Percentiles rank a stretch among this genome's conserved stretches.
These are phyloP conservation scores for Urocynchramus pylzowi DNA, from an alignment of 2,113 vertebrate genomes.

Conservation along the genomic window DNA sequence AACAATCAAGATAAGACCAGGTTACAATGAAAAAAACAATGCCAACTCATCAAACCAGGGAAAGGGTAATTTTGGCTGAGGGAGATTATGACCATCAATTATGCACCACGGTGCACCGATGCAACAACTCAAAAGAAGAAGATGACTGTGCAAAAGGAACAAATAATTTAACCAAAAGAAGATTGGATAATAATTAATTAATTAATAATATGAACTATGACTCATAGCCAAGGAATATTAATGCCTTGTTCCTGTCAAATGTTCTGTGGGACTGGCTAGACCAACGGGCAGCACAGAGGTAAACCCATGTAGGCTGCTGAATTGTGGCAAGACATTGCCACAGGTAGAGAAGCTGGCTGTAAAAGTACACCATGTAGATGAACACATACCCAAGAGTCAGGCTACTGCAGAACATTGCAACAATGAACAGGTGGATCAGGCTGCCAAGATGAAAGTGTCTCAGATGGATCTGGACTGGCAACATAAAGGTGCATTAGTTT, in stretches of 20 bases:
- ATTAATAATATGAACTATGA: not conserved
- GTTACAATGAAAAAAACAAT: not conserved
- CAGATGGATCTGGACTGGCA: not conserved
- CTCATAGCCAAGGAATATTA: not conserved
- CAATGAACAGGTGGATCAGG: accelerated
- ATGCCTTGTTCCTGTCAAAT: not conserved
- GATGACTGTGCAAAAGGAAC: not conserved
- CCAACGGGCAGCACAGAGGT: not conserved
- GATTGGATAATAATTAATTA: not conserved
- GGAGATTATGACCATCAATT: not conserved
- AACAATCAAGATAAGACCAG: not conserved
- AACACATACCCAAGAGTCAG: accelerated
- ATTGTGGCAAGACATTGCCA: not conserved
- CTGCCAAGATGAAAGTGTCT: not conserved
- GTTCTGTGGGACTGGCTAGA: not conserved
- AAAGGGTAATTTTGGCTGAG: not conserved
- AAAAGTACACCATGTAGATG: not conserved
- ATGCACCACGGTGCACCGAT: accelerated
- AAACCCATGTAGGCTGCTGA: not conserved
- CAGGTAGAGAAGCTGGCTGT: not conserved
- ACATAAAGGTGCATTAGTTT: not conserved
- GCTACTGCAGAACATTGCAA: not conserved
- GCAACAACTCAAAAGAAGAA: not conserved
- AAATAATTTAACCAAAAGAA: not conserved
- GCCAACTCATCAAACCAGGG: not conserved